Conservation (phyloP, 2,888 invertebrate genomes). For the Celastrina argiolus region DNA sequence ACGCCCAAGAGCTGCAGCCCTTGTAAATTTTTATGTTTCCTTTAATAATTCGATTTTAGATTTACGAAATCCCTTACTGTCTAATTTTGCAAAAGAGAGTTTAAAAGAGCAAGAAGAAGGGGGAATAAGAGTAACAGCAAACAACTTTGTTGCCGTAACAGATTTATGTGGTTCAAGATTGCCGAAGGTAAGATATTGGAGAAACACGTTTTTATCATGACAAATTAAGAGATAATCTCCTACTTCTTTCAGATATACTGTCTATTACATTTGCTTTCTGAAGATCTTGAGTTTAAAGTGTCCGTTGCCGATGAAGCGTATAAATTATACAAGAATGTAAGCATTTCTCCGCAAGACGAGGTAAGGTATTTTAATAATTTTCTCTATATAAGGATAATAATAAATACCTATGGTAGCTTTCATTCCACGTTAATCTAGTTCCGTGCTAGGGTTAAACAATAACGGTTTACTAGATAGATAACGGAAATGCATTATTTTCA, state of each 20-base stretch:
- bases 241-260: slow-evolving; percentile 49
- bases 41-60: too few species aligned
- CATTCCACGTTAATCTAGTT: too few species aligned
- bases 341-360: slow-evolving; percentile 53
- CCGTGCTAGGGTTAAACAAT: too few species aligned
- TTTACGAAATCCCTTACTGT: slow-evolving; percentile 47
- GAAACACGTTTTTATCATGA: neutral
- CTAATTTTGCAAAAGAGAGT: slow-evolving; percentile 35
- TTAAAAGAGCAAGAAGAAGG: slow-evolving; percentile 32
- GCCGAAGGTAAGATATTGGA: slow-evolving; percentile 65
- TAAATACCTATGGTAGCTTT: too few species aligned
- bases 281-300: slow-evolving; percentile 54
- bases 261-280: slow-evolving; percentile 56
- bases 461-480: too few species aligned
- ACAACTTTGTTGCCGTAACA: slow-evolving; percentile 43
- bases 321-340: slow-evolving; percentile 60
- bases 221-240: neutral
- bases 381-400: too few species aligned
- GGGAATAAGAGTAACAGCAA: slow-evolving; percentile 28
- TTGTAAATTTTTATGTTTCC: neutral
- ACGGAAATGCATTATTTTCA: too few species aligned
- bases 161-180: slow-evolving; percentile 61
- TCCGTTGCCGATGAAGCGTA: slow-evolving; percentile 57
- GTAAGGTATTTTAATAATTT: slow-evolving; percentile 35
- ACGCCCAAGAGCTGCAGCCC: too few species aligned